Evolutionary conservation across 2,113 vertebrate genomes (phyloP), one percentile per base, ranked within the genome.

Genomic region (Laticauda colubrina): DNA sequence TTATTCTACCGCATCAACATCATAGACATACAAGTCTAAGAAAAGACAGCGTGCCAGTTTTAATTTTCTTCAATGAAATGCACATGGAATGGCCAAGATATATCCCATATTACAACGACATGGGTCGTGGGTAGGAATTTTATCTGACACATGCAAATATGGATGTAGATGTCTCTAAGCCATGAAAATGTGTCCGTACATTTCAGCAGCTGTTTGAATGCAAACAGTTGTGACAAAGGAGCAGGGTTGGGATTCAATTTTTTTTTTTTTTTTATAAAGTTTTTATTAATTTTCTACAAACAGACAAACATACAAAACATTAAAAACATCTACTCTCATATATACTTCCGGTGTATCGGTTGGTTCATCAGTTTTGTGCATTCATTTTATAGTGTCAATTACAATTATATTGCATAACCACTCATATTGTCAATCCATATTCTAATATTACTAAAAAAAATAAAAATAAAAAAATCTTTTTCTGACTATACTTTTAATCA

Each of bases 61-160:
- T 93, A 57, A 91, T 90, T 91, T 95, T 23, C 75, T 93, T 85
- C 81, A 86, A 95, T 95, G 95, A 96, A 94, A 93, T 95, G 87
- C 94, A 94, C 85, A 89, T 51, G 54, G 89, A 53, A 94, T 93
- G 92, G 94, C 48, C 96, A 96, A 39, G 90, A 69, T 54, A 20
- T 24, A 97, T 89, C 94, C 39, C 61, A 95, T 91, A 93, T 91
- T 95, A 96, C 87, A 88, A 93, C 94, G 94, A 34, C 69, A 75
- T 75, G 69, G 69, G 61, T 39, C 69, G 20, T 90, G 94, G 89
- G 91, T 94, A 93, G 89, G 92, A 34, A 54, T 88, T 94, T 96
- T 97, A 93, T 95, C 86, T 59, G 89, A 90, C 21, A 43, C 21
- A 9, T 88, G 86, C 87, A 93, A 96, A 95, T 89, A 39, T 88